Base-by-base conservation (phyloP, 30 jellyfish, hydroid and myxozoan genomes). In the Turritopsis rubra region DNA sequence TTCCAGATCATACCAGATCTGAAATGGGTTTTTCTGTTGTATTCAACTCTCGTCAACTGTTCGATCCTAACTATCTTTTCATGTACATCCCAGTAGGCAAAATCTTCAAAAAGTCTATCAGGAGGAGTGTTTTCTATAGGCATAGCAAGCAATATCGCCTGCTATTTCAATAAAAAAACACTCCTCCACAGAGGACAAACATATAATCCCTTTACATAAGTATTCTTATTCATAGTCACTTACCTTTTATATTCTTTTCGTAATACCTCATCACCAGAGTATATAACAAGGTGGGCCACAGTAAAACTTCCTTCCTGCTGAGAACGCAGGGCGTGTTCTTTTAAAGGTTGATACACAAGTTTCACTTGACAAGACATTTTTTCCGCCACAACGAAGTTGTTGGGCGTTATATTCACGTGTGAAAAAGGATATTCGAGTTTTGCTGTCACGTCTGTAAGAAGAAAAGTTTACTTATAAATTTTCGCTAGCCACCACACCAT, bases 241-340 rank as follows among this genome's bases (percentile, higher is more conserved):
- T 72, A 85, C 95, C 79, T 89, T 54, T 85, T 65, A 84, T 89
- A 89, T 21, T 85, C 54, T 73, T 82, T 85, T 16, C 96, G 79
- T 66, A 89, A 16, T 3, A 75, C 84, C 30, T 89, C 96, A 76
- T 89, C 96, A 8, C 96, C 96, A 53, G 95, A 85, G 75, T 74
- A 85, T 21, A 89, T 75, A 1, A 86, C 95, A 65, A 89, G 78
- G 22, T 82, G 90, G 4, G 91, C 95, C 25, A 85, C 85, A 18
- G 96, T 66, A 18, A 52, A 74, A 26, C 54, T 24, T 7, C 82
- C 72, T 74, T 29, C 65, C 21, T 60, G 73, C 29, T 65, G 81
- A 28, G 68, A 18, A n/a, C 41, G 28, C 18, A 74, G 65, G 0
- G 82, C 82, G 24, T 74, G 82, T 29, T 80, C 77, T 18, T 71